These are phyloP conservation scores for Phymanthus crucifer DNA, from an alignment of 92 coral and sea anemone genomes.

Conservation along the genomic window DNA sequence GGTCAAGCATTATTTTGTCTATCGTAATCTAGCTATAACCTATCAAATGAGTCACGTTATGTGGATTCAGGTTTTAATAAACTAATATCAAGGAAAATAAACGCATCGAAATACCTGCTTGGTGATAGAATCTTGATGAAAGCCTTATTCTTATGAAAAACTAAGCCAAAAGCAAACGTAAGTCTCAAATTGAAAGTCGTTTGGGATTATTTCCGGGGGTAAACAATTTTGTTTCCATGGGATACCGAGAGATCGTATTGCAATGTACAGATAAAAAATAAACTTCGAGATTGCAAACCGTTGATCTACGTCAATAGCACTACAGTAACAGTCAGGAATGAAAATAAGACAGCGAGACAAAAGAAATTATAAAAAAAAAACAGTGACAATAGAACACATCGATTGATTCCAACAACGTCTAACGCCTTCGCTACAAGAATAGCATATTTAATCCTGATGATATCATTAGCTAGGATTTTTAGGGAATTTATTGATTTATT, in stretches of 20 bases:
- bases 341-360: not conserved
- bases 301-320: not conserved
- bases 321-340: not conserved
- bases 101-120: not conserved
- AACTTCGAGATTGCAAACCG: not conserved
- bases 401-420: not conserved
- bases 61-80: not conserved
- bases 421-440: not conserved
- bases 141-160: not conserved
- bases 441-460: not conserved
- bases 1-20: too few species aligned
- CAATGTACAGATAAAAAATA: not conserved
- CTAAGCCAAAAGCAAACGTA: not conserved
- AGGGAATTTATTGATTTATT: not conserved
- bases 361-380: not conserved
- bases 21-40: not conserved
- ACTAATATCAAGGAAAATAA: not conserved
- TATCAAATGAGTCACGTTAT: not conserved
- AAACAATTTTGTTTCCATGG: not conserved
- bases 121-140: not conserved
- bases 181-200: not conserved
- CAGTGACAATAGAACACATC: not conserved
- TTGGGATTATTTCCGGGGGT: not conserved
- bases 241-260: not conserved
- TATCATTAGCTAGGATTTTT: not conserved